Percentiles rank a stretch among this genome's conserved stretches.
Conservation (phyloP, 37 sponge, comb jelly and placozoan genomes). For the Hormiphora californensis region DNA sequence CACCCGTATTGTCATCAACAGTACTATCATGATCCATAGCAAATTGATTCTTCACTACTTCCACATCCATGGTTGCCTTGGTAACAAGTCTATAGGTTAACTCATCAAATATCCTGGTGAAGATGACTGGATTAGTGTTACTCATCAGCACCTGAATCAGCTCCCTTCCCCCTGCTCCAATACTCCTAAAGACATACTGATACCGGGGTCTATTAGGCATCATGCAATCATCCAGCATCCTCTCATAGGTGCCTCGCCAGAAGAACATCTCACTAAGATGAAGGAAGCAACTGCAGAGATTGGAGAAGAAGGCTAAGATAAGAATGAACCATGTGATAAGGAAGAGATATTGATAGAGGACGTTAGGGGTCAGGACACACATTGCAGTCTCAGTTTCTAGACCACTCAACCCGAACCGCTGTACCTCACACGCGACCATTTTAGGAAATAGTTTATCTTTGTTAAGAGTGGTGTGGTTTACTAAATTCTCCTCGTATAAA, state of each 20-base stretch:
- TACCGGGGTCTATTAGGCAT: background rate
- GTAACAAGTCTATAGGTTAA: background rate
- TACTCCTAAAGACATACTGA: background rate
- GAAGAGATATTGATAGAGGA: slow-evolving; percentile 1
- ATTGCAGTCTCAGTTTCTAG: background rate
- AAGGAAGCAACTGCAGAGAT: slow-evolving; percentile 16
- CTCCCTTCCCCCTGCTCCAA: slow-evolving; percentile 1
- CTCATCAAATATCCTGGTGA: background rate
- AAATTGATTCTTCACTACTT: too few relatives aligned
- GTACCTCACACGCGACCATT: slow-evolving; percentile 8
- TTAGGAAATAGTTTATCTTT: background rate
- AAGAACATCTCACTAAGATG: slow-evolving; percentile 21
- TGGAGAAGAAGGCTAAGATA: background rate
- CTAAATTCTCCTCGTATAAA: background rate
- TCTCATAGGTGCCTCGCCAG: background rate
- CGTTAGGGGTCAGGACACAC: background rate
- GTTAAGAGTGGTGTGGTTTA: background rate
- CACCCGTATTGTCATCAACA: too few relatives aligned
- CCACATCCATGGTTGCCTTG: too few relatives aligned
- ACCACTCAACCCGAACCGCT: background rate
- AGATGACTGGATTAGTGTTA: background rate
- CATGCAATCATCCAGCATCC: slow-evolving; percentile 1
- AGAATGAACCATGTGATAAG: background rate
- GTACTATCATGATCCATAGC: too few relatives aligned
- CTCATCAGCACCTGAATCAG: background rate